Percentiles rank a stretch among this genome's conserved stretches.
phyloP scores from a whole-genome alignment of 23 tunicate species.

The Corella eumyota region DNA sequence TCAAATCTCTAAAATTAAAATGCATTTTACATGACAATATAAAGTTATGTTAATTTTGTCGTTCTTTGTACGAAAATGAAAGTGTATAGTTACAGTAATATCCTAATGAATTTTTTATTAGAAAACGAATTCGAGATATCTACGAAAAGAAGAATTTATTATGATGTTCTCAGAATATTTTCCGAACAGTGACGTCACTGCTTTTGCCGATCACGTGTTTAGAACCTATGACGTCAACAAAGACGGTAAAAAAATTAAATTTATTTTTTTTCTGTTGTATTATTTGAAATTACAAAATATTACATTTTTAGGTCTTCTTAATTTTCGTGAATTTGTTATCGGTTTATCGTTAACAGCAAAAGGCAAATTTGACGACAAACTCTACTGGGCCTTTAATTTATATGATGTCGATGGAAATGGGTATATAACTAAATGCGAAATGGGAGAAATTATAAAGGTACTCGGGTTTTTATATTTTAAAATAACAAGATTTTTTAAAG shows the following conservation, averaged over 20 bases:
- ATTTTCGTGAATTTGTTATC: conserved; percentile 73
- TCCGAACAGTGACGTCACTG: conserved; percentile 34
- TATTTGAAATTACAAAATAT: not conserved
- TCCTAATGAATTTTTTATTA: not conserved
- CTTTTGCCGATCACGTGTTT: conserved; percentile 74
- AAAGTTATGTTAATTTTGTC: too few species aligned
- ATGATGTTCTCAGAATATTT: conserved; percentile 15
- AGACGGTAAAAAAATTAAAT: conserved; percentile 47
- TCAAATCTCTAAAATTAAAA: too few species aligned
- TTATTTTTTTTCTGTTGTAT: too few species aligned
- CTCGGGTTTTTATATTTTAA: too few species aligned
- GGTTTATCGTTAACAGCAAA: conserved; percentile 61
- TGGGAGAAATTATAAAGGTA: conserved; percentile 54
- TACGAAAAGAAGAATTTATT: conserved; percentile 17
- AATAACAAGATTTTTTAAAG: too few species aligned
- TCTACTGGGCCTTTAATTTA: conserved; percentile 66
- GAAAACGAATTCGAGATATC: conserved; percentile 1
- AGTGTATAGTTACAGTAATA: not conserved
- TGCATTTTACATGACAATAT: too few species aligned
- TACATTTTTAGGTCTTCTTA: conserved; percentile 29
- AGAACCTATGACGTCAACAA: conserved; percentile 79
- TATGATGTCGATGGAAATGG: conserved; percentile 87
- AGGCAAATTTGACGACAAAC: conserved; percentile 66
- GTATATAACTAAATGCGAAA: conserved; percentile 37
- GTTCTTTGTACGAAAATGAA: not conserved